These are phyloP conservation scores for Cantharis nigra DNA, from an alignment of 2,888 invertebrate species.

Conservation along the genomic window DNA sequence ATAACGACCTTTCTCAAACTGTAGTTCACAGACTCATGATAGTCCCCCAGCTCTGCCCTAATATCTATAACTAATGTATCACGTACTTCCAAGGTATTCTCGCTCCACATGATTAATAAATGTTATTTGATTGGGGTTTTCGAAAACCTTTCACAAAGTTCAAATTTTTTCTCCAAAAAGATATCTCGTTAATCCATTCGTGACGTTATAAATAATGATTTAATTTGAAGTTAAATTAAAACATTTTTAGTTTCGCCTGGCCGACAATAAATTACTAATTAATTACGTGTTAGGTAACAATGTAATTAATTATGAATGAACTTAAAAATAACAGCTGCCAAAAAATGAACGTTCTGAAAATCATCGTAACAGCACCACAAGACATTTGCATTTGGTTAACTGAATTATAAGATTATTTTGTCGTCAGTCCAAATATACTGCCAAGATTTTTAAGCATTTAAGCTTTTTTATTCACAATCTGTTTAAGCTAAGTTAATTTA, in stretches of 20 bases:
- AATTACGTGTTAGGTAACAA: background rate
- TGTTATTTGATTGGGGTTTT: too few species aligned
- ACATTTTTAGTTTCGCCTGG: background rate
- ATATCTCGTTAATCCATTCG: too few species aligned
- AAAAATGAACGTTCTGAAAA: constrained; percentile 33
- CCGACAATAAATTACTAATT: background rate
- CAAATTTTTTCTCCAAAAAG: too few species aligned
- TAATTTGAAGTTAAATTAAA: too few species aligned
- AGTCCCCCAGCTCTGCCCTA: too few species aligned
- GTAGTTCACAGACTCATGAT: too few species aligned
- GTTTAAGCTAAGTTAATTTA: constrained; percentile 29
- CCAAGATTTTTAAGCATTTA: constrained; percentile 37
- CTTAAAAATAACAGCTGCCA: constrained; percentile 30
- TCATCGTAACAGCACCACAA: constrained; percentile 37
- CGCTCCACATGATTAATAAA: too few species aligned
- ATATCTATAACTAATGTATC: too few species aligned
- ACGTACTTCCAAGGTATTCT: too few species aligned
- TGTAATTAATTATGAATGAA: background rate
- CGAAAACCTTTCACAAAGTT: too few species aligned
- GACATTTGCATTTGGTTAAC: constrained; percentile 41
- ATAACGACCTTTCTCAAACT: too few species aligned
- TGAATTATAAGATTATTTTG: constrained; percentile 43
- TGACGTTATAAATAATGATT: too few species aligned
- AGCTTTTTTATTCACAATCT: constrained; percentile 26
- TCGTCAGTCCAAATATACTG: constrained; percentile 38